A percentile compares a stretch with the other conserved stretches of the same genome.
Conservation (phyloP, 37 sponge, comb jelly and placozoan species). For the Aplysina aerophoba region DNA sequence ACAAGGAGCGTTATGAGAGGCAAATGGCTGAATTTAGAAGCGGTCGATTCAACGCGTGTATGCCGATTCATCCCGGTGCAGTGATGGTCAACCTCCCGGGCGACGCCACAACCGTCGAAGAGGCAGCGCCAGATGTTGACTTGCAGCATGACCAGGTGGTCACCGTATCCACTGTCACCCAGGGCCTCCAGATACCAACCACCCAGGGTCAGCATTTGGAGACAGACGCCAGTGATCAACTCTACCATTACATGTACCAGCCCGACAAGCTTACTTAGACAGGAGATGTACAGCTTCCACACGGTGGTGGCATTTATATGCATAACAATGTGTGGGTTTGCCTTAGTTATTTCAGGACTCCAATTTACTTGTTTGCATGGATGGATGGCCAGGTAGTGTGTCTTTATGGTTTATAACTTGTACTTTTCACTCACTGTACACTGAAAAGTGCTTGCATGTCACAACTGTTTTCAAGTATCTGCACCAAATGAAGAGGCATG, state of each 20-base stretch:
- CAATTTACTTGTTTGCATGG: too few species aligned
- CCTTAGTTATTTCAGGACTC: too few species aligned
- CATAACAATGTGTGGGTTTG: too few species aligned
- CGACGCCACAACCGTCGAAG: not conserved
- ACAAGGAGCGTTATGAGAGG: constrained; percentile 47
- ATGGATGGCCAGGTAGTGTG: too few species aligned
- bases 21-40: constrained; percentile 23
- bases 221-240: not conserved
- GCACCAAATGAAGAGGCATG: not conserved
- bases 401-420: too few species aligned
- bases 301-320: too few species aligned
- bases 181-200: not conserved
- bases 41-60: not conserved
- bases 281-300: too few species aligned
- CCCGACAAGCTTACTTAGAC: not conserved
- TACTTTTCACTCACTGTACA: constrained; percentile 79
- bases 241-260: constrained; percentile 34
- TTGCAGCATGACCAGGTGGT: constrained; percentile 1
- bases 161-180: constrained; percentile 11
- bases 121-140: not conserved
- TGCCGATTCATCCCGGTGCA: not conserved
- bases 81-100: constrained; percentile 2
- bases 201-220: not conserved
- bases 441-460: constrained; percentile 79
- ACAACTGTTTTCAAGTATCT: constrained; percentile 75